phyloP scores from a whole-genome alignment of 2,888 invertebrate species.

The Lithophane leautieri region DNA sequence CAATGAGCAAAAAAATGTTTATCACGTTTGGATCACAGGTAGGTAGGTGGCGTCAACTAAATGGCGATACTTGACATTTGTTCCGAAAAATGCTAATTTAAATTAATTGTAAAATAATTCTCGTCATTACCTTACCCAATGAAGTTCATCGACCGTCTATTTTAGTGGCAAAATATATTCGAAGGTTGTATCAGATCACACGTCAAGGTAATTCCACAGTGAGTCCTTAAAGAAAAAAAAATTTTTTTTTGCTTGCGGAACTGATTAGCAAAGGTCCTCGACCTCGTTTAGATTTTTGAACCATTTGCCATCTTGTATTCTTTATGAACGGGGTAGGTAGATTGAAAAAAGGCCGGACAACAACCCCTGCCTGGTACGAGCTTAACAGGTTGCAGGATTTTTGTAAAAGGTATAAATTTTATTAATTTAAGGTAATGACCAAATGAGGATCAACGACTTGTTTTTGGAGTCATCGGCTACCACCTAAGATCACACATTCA shows the following conservation, averaged over 20 bases:
- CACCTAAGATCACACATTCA: slow-evolving; percentile 6
- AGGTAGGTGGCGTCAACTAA: slow-evolving; percentile 51
- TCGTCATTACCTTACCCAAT: slow-evolving; percentile 67
- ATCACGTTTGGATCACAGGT: slow-evolving; percentile 55
- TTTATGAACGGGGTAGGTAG: slow-evolving; percentile 66
- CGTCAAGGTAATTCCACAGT: slow-evolving; percentile 78
- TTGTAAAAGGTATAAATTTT: slow-evolving; percentile 44
- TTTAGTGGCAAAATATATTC: slow-evolving; percentile 81
- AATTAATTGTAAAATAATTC: slow-evolving; percentile 70
- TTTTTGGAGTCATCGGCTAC: slow-evolving; percentile 30
- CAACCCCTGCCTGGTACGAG: slow-evolving; percentile 73
- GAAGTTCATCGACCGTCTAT: slow-evolving; percentile 81
- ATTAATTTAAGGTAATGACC: slow-evolving; percentile 37
- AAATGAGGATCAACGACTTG: slow-evolving; percentile 21
- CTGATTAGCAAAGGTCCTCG: slow-evolving; percentile 75
- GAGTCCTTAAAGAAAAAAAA: slow-evolving; percentile 76
- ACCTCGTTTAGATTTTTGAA: slow-evolving; percentile 73
- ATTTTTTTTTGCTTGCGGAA: slow-evolving; percentile 74
- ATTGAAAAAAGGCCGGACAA: slow-evolving; percentile 67
- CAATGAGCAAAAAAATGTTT: slow-evolving; percentile 72
- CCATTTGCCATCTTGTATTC: slow-evolving; percentile 66
- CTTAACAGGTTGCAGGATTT: slow-evolving; percentile 67
- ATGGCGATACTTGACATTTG: slow-evolving; percentile 65
- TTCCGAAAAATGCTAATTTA: slow-evolving; percentile 60
- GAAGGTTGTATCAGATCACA: slow-evolving; percentile 82